Percentiles rank a stretch among this genome's conserved stretches.
phyloP scores from a whole-genome alignment of 2,888 invertebrate genomes.

The Protophormia terraenovae region DNA sequence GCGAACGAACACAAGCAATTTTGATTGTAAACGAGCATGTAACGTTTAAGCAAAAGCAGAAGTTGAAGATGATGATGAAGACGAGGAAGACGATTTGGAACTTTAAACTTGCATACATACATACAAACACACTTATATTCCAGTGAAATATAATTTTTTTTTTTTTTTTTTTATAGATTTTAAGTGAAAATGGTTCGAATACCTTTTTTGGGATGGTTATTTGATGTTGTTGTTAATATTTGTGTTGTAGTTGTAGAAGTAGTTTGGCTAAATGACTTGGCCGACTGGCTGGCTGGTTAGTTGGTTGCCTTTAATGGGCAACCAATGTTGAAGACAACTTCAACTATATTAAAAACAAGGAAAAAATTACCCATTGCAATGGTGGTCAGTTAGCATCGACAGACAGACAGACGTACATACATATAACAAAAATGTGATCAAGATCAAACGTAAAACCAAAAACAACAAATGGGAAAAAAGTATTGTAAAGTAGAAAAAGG shows the following conservation, averaged over 20 bases:
- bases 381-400: conserved; percentile 46
- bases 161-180: conserved; percentile 18
- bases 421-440: conserved; percentile 59
- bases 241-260: background rate
- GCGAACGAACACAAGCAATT: conserved; percentile 37
- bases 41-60: conserved; percentile 28
- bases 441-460: conserved; percentile 61
- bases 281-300: conserved; percentile 23
- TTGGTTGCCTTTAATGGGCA: conserved; percentile 57
- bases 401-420: conserved; percentile 40
- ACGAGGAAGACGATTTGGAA: conserved; percentile 21
- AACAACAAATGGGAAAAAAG: background rate
- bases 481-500: conserved; percentile 30
- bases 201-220: conserved; percentile 35
- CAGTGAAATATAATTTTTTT: conserved; percentile 27
- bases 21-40: conserved; percentile 63
- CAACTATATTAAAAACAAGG: conserved; percentile 38
- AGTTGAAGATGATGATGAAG: conserved; percentile 15
- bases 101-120: conserved; percentile 11
- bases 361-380: conserved; percentile 46
- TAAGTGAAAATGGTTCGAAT: conserved; percentile 56
- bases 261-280: conserved; percentile 43
- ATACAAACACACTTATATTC: conserved; percentile 17
- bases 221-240: conserved; percentile 18
- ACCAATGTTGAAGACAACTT: conserved; percentile 48